Conservation (phyloP, 2,113 vertebrate species). For the Tympanuchus pallidicinctus region DNA sequence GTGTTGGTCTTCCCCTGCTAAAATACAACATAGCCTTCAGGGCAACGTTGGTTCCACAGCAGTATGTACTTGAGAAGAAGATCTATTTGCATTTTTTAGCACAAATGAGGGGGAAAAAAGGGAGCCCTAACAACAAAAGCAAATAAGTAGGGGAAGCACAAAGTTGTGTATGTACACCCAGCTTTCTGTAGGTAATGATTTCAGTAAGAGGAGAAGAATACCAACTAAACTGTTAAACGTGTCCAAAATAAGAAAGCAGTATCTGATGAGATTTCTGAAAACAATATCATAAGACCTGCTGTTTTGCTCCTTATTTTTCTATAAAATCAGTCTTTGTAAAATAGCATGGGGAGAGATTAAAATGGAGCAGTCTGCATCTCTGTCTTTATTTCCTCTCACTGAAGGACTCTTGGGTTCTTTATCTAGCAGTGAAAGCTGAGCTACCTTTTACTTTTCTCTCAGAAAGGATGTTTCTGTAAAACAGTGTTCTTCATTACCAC, state of each 20-base stretch:
- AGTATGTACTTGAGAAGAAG: not conserved
- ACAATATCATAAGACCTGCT: fast-evolving
- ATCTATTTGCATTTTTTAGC: not conserved
- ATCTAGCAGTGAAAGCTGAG: not conserved
- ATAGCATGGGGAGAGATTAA: not conserved
- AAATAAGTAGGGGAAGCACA: not conserved
- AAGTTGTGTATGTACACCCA: fast-evolving
- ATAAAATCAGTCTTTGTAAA: not conserved
- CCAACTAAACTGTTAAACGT: not conserved
- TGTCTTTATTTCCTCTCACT: not conserved
- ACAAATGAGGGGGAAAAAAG: not conserved
- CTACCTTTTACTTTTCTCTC: not conserved
- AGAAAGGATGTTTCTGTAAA: not conserved
- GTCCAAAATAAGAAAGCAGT: not conserved
- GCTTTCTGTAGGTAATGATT: not conserved
- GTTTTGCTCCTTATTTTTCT: not conserved
- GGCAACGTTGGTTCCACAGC: fast-evolving
- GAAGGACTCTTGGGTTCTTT: not conserved
- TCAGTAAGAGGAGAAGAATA: not conserved
- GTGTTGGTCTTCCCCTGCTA: not conserved
- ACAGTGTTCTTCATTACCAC: not conserved
- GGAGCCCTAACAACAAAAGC: not conserved
- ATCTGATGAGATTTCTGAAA: not conserved
- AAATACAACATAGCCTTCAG: not conserved
- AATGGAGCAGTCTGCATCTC: not conserved